Evolutionary conservation across 2,113 vertebrate genomes (phyloP).

Genomic region (Indri indri): DNA sequence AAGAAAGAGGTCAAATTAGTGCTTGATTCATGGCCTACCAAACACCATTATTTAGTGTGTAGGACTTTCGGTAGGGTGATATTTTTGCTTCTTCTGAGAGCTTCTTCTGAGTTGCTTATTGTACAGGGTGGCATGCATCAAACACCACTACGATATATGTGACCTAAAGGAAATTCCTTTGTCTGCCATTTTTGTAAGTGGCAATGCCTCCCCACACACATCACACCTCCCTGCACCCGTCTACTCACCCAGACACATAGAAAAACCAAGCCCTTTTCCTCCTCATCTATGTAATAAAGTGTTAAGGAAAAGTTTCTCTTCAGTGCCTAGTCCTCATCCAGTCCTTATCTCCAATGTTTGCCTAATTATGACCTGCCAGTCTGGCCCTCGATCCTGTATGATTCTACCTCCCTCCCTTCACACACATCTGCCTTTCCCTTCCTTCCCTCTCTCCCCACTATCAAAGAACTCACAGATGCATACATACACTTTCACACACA

Average conservation of each 20-base stretch:
- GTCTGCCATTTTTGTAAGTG: not conserved
- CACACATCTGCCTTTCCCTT: not conserved
- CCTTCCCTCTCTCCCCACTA: not conserved
- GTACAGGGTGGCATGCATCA: not conserved
- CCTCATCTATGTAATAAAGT: not conserved
- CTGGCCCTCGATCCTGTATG: not conserved
- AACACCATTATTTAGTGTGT: not conserved
- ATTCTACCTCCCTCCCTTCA: not conserved
- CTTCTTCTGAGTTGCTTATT: not conserved
- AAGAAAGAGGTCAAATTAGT: not conserved
- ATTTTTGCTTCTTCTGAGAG: not conserved
- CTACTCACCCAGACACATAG: fast-evolving
- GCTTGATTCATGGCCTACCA: not conserved
- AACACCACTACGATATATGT: not conserved
- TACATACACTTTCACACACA: too few relatives aligned
- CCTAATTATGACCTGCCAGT: too few relatives aligned
- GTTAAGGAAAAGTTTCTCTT: not conserved
- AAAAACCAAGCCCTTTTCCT: not conserved
- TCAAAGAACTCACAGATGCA: too few relatives aligned
- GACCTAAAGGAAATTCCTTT: not conserved
- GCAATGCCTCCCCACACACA: not conserved
- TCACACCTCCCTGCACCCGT: not conserved
- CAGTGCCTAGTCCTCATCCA: not conserved
- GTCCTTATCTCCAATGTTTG: not conserved
- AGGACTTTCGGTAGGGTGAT: not conserved